phyloP scores from a whole-genome alignment of 2,797 vertebrate genomes.

The Thunnus albacares region DNA sequence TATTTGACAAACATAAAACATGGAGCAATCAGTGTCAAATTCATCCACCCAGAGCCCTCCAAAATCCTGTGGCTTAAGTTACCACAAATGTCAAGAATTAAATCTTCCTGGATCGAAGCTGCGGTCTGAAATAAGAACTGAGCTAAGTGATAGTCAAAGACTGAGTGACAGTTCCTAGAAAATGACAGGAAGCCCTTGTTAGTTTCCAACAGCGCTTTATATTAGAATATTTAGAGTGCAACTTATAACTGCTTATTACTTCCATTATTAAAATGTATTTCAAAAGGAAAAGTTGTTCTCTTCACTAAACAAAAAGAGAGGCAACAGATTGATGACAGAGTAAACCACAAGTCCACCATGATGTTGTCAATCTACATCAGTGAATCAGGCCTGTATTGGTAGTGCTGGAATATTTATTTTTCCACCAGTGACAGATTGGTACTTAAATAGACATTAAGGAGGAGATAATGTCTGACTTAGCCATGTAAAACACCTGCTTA shows the following conservation, averaged over 20 bases:
- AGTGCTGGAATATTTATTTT: conserved; percentile 10
- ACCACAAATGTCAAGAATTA: conserved; percentile 36
- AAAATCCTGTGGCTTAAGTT: conserved; percentile 35
- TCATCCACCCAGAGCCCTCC: conserved; percentile 33
- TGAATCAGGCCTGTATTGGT: neutral
- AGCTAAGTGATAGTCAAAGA: neutral
- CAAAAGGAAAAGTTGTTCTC: neutral
- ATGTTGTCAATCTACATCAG: neutral
- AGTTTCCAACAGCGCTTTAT: no score
- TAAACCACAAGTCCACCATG: no score
- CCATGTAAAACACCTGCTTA: conserved; percentile 76
- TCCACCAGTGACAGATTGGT: conserved; percentile 59
- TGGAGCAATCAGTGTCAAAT: conserved; percentile 33
- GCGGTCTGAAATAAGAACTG: conserved; percentile 21
- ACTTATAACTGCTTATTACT: no score
- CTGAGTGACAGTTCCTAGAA: neutral
- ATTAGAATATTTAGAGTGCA: no score
- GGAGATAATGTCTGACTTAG: conserved; percentile 57
- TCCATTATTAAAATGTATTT: neutral
- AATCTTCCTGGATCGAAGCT: conserved; percentile 1
- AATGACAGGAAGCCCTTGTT: neutral
- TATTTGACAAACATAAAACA: conserved; percentile 52
- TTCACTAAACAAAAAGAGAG: neutral
- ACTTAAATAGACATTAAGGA: conserved; percentile 69
- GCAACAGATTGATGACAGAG: neutral